phyloP scores from a whole-genome alignment of 2,888 invertebrate species.

The Sympetrum striolatum region DNA sequence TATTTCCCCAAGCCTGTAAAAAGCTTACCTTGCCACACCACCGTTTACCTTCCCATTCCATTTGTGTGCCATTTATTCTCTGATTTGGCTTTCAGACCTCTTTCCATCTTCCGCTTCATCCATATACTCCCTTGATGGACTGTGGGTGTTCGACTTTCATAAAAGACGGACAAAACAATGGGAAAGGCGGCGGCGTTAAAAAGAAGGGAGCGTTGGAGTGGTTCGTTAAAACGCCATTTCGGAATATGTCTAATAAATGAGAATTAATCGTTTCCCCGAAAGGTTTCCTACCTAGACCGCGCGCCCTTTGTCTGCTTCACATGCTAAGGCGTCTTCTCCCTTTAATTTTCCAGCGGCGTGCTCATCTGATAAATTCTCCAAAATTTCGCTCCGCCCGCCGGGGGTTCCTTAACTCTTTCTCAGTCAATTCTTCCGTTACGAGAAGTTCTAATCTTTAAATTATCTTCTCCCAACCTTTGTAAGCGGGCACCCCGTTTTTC shows the following conservation, averaged over 20 bases:
- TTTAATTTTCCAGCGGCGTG: background rate
- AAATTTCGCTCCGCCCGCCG: background rate
- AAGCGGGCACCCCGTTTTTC: no score
- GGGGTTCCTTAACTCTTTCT: background rate
- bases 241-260: background rate
- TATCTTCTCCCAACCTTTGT: no score
- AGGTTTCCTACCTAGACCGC: background rate
- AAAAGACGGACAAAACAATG: background rate
- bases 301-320: background rate
- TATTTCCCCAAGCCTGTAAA: background rate
- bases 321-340: background rate
- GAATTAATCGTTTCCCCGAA: background rate
- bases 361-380: background rate
- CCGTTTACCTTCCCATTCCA: background rate
- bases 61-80: background rate
- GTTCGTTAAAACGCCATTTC: background rate
- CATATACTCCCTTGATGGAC: background rate
- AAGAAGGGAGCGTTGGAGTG: background rate
- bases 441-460: no score
- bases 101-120: background rate
- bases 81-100: background rate
- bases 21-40: background rate
- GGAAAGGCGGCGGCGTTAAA: background rate
- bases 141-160: background rate
- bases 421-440: background rate